These are phyloP conservation scores for Menidia menidia DNA, from an alignment of 2,797 vertebrate species.

Conservation along the genomic window DNA sequence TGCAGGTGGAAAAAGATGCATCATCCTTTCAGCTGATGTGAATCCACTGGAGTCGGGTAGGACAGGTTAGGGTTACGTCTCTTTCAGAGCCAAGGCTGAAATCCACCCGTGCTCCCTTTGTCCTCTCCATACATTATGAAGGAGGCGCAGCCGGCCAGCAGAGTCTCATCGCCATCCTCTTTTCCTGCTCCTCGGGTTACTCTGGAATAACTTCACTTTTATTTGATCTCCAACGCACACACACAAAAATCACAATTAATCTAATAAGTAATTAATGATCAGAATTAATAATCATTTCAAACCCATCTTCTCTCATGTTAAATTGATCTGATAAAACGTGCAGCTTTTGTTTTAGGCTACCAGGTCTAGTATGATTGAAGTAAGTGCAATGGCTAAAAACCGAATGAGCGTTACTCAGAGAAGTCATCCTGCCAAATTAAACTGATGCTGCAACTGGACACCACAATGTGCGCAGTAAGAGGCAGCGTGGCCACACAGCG, in stretches of 20 bases:
- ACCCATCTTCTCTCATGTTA: background rate
- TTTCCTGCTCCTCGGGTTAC: conserved; percentile 45
- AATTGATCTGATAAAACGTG: background rate
- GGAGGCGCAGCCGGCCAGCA: conserved; percentile 77
- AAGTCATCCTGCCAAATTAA: conserved; percentile 39
- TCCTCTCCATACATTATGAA: conserved; percentile 81
- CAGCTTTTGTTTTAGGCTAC: background rate
- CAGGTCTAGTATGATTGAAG: background rate
- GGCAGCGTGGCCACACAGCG: conserved; percentile 31
- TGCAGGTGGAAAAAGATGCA: conserved; percentile 77
- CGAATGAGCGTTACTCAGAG: conserved; percentile 2
- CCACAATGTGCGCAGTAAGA: conserved; percentile 42
- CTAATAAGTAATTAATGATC: background rate
- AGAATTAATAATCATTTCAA: background rate
- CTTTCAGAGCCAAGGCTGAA: conserved; percentile 76
- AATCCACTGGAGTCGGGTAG: conserved; percentile 44
- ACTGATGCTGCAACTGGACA: conserved; percentile 64
- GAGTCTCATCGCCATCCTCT: conserved; percentile 24
- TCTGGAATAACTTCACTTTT: conserved; percentile 37
- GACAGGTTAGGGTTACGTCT: conserved; percentile 76
- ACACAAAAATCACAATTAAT: background rate
- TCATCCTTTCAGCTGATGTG: conserved; percentile 75
- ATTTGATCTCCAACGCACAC: background rate
- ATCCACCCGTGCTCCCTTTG: conserved; percentile 78
- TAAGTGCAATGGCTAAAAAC: conserved; percentile 7